phyloP scores from a whole-genome alignment of 2,888 invertebrate species.

The Sinhomidia bicolor region DNA sequence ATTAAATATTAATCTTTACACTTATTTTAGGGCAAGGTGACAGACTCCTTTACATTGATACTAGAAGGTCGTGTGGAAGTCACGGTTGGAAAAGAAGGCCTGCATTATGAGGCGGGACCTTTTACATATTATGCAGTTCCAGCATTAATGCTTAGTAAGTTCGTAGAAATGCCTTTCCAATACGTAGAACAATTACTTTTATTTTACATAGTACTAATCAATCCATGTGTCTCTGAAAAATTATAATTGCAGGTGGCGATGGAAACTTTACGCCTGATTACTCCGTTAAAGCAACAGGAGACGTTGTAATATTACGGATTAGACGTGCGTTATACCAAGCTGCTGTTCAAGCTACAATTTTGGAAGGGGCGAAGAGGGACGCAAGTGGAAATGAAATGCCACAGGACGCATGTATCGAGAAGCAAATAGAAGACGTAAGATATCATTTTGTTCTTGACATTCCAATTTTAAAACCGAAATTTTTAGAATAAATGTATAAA shows the following conservation, averaged over 20 bases:
- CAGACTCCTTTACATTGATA: slow-evolving; percentile 96
- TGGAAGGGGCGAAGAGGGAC: slow-evolving; percentile 88
- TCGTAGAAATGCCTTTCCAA: neutral
- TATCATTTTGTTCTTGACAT: no score
- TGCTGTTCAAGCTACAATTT: slow-evolving; percentile 92
- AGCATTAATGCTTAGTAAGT: slow-evolving; percentile 84
- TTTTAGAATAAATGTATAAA: no score
- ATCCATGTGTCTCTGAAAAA: no score
- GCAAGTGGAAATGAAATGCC: slow-evolving; percentile 80
- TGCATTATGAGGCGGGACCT: slow-evolving; percentile 97
- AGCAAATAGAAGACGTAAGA: slow-evolving; percentile 84
- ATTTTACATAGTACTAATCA: no score
- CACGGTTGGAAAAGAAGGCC: slow-evolving; percentile 94
- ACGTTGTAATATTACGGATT: slow-evolving; percentile 92
- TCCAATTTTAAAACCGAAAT: no score
- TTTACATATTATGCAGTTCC: slow-evolving; percentile 97
- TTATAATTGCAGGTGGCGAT: slow-evolving; percentile 84
- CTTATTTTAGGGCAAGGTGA: slow-evolving; percentile 82
- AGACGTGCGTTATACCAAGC: slow-evolving; percentile 93
- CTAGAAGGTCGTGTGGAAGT: slow-evolving; percentile 97
- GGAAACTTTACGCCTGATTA: slow-evolving; percentile 96
- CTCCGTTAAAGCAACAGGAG: slow-evolving; percentile 91
- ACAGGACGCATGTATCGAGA: slow-evolving; percentile 88
- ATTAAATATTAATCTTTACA: slow-evolving; percentile 26
- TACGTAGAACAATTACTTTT: no score